Conservation (phyloP, 2,113 vertebrate species). For the Chinchilla lanigera region DNA sequence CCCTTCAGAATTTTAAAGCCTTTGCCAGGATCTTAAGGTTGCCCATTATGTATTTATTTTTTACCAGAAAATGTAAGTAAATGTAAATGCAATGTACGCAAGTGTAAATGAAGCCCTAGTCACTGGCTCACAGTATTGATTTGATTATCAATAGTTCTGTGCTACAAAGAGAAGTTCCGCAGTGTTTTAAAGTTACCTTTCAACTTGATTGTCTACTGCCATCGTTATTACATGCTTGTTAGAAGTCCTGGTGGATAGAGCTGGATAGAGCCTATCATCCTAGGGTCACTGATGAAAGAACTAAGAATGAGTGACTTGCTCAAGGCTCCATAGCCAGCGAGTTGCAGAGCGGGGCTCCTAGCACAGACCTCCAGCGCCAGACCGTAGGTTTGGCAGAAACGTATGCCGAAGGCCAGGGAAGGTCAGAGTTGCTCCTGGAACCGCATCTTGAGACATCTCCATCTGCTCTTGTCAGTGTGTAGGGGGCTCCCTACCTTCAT, state of each 20-base stretch:
- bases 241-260: neutral
- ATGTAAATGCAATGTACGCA: neutral
- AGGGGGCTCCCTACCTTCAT: neutral
- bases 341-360: no score
- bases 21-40: neutral
- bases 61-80: neutral
- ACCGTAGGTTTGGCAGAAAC: neutral
- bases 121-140: neutral
- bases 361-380: neutral
- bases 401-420: accelerated
- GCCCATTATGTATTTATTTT: neutral
- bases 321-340: accelerated
- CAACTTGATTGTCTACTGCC: neutral
- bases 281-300: neutral
- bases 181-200: neutral
- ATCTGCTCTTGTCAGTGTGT: neutral
- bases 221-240: neutral
- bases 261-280: neutral
- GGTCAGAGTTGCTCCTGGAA: neutral
- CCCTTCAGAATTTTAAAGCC: neutral
- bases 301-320: neutral
- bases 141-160: neutral
- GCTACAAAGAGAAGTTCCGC: neutral
- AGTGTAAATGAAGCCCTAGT: neutral
- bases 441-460: no score